Conservation (phyloP, 2,888 invertebrate species). For the Rhimphoctona megacephalus region DNA sequence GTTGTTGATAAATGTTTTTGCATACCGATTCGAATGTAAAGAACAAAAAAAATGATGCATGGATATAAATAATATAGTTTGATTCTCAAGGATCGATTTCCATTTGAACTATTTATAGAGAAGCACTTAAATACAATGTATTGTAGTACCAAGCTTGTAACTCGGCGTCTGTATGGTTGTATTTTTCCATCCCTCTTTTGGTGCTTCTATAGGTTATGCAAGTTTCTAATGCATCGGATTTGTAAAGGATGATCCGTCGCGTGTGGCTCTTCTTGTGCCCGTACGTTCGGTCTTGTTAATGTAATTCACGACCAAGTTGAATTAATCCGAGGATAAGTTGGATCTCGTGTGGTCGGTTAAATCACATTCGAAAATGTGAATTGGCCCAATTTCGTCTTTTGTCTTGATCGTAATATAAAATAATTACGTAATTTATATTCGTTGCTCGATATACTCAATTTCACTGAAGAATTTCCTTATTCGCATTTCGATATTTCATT, state of each 20-base stretch:
- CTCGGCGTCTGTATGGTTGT: neutral
- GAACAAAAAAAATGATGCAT: neutral
- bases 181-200: conserved; percentile 4
- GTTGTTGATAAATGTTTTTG: neutral
- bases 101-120: conserved; percentile 48
- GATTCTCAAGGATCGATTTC: conserved; percentile 38
- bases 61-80: conserved; percentile 18
- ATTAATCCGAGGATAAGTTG: conserved; percentile 38
- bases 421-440: neutral
- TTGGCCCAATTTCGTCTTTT: neutral
- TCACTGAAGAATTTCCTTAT: too few species aligned
- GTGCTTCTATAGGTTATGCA: conserved; percentile 21
- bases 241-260: conserved; percentile 42
- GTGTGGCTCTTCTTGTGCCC: conserved; percentile 1
- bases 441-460: too few species aligned
- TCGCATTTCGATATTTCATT: too few species aligned
- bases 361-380: neutral
- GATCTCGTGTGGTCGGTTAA: conserved; percentile 2
- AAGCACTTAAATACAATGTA: conserved; percentile 45
- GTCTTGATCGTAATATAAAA: neutral
- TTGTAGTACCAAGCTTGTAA: conserved; percentile 12
- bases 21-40: neutral
- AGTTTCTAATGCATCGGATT: conserved; percentile 47
- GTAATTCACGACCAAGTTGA: conserved; percentile 48
- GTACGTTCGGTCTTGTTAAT: neutral